Percentiles rank a stretch among this genome's conserved stretches.
These are phyloP conservation scores for Cuniculus paca DNA, from an alignment of 2,797 vertebrate genomes.

Conservation along the genomic window DNA sequence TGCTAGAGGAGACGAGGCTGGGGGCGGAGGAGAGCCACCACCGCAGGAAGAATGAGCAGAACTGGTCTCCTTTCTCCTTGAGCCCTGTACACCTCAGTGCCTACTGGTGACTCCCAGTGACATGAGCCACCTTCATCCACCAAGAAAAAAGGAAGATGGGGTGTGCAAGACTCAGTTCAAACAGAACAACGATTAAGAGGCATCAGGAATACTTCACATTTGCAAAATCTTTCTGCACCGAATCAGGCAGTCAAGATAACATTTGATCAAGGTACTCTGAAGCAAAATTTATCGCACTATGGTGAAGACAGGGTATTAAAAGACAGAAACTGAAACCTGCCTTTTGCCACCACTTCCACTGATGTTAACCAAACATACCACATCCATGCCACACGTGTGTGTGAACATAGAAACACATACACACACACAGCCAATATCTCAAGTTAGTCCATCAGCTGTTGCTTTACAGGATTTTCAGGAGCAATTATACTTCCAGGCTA, in stretches of 20 bases:
- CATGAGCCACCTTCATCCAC: background rate
- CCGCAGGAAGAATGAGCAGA: background rate
- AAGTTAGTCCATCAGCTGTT: background rate
- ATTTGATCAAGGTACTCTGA: background rate
- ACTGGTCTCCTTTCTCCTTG: background rate
- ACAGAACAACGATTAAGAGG: background rate
- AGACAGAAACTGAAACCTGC: background rate
- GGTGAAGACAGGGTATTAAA: background rate
- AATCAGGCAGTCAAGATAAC: background rate
- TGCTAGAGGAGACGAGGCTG: background rate
- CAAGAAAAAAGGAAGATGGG: background rate
- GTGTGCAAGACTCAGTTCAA: background rate
- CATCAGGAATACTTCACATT: background rate
- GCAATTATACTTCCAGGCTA: background rate
- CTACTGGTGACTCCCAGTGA: background rate
- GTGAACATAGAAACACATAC: background rate
- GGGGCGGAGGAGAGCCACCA: no score
- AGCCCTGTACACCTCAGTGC: fast-evolving
- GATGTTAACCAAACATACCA: background rate
- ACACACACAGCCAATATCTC: background rate
- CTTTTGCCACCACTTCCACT: background rate
- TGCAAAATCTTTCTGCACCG: background rate
- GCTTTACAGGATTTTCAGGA: background rate
- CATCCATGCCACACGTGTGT: fast-evolving
- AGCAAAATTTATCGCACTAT: background rate